A percentile compares a stretch with the other conserved stretches of the same genome.
Conservation (phyloP, 2,888 invertebrate species). For the Herminia tarsipennalis region DNA sequence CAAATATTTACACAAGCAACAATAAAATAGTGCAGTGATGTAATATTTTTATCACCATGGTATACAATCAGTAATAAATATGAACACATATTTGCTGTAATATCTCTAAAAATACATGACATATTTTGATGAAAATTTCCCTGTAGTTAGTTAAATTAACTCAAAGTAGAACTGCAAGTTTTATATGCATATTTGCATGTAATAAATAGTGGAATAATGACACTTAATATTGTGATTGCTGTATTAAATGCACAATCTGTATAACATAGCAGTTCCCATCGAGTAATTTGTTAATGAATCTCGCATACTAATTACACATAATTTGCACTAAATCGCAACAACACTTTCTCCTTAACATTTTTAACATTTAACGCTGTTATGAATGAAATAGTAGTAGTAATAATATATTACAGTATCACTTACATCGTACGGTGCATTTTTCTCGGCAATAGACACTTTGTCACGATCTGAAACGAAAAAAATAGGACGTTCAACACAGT, state of each 20-base stretch:
- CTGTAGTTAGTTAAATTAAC: no score
- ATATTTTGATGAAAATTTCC: no score
- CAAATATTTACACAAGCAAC: no score
- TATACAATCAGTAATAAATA: no score
- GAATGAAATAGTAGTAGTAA: slow-evolving; percentile 54
- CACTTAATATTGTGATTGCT: slow-evolving; percentile 2
- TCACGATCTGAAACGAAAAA: slow-evolving; percentile 84
- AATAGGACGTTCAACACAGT: slow-evolving; percentile 55
- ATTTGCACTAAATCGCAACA: slow-evolving; percentile 22
- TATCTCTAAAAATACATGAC: no score
- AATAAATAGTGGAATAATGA: no score
- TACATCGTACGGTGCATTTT: slow-evolving; percentile 87
- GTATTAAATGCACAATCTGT: slow-evolving; percentile 20
- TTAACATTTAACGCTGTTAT: slow-evolving; percentile 36
- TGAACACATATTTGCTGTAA: no score
- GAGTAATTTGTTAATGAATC: slow-evolving; percentile 48
- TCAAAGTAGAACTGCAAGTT: no score
- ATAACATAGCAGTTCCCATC: slow-evolving; percentile 34
- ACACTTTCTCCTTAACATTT: slow-evolving; percentile 39
- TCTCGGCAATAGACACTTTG: slow-evolving; percentile 86
- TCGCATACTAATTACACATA: slow-evolving; percentile 50
- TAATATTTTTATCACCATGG: no score
- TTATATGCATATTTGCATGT: no score
- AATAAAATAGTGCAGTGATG: no score
- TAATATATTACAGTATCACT: slow-evolving; percentile 67